Conservation (phyloP, 30 jellyfish, hydroid and myxozoan genomes). For the Catostylus mosaicus region DNA sequence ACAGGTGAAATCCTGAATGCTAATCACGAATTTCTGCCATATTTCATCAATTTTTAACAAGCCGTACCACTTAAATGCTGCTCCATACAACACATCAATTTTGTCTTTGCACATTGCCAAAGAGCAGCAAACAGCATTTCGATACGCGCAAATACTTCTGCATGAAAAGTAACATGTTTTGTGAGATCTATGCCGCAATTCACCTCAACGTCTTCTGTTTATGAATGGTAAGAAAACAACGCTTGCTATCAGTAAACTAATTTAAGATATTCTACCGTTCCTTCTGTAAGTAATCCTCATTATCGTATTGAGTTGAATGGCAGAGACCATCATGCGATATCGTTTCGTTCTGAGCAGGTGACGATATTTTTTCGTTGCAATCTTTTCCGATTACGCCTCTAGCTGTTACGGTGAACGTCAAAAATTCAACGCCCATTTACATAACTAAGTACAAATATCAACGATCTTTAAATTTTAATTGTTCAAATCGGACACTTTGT, state of each 20-base stretch:
- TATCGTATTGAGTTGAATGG: not conserved
- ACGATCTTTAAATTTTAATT: not conserved
- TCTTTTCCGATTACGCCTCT: too few relatives aligned
- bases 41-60: slow-evolving; percentile 72
- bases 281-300: slow-evolving; percentile 2
- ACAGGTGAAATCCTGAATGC: slow-evolving; percentile 76
- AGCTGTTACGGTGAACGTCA: too few relatives aligned
- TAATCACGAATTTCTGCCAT: slow-evolving; percentile 67
- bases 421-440: not conserved
- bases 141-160: not conserved
- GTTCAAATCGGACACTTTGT: too few relatives aligned
- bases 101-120: not conserved
- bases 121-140: not conserved
- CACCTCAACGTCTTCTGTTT: not conserved
- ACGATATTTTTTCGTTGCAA: too few relatives aligned
- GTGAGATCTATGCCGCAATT: not conserved
- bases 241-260: not conserved
- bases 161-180: not conserved
- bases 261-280: not conserved
- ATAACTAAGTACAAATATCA: not conserved
- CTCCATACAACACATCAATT: not conserved
- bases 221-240: not conserved
- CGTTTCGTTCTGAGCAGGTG: not conserved
- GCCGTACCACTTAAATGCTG: slow-evolving; percentile 68
- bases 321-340: not conserved